Percentiles rank a stretch among this genome's conserved stretches.
These are phyloP conservation scores for Coelopa pilipes DNA, from an alignment of 2,888 invertebrate species.

Conservation along the genomic window DNA sequence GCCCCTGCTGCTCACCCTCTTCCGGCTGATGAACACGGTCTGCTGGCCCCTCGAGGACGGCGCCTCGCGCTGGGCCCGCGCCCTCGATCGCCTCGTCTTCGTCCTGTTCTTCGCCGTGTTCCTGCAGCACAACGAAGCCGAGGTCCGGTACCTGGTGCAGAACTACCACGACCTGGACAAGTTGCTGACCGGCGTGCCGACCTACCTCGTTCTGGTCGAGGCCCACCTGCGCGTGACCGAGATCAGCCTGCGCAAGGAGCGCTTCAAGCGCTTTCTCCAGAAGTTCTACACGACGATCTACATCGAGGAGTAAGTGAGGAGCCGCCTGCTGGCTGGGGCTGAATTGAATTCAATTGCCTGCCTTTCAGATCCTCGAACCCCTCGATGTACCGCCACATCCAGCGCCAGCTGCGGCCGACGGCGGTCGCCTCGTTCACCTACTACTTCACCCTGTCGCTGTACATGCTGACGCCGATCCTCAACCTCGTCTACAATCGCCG, in stretches of 20 bases:
- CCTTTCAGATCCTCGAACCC: constrained; percentile 43
- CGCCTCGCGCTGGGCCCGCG: constrained; percentile 32
- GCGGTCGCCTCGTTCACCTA: constrained; percentile 48
- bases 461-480: constrained; percentile 44
- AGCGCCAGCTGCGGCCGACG: constrained; percentile 45
- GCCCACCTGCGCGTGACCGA: not conserved
- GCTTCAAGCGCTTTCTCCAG: not conserved
- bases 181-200: not conserved
- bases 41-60: constrained; percentile 56
- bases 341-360: too few species aligned
- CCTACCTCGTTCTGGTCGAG: not conserved
- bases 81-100: constrained; percentile 42
- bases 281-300: constrained; percentile 11
- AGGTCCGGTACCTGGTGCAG: not conserved
- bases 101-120: not conserved
- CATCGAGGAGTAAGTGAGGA: constrained; percentile 20
- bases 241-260: not conserved
- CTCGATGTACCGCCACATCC: constrained; percentile 43
- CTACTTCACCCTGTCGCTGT: constrained; percentile 43
- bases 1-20: constrained; percentile 50
- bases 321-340: constrained; percentile 21
- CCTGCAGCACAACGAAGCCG: not conserved
- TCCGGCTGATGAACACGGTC: constrained; percentile 50
- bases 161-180: not conserved
- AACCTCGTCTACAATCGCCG: constrained; percentile 40